Evolutionary conservation across 2,888 invertebrate genomes (phyloP).

Genomic region (Aphodius granarius): DNA sequence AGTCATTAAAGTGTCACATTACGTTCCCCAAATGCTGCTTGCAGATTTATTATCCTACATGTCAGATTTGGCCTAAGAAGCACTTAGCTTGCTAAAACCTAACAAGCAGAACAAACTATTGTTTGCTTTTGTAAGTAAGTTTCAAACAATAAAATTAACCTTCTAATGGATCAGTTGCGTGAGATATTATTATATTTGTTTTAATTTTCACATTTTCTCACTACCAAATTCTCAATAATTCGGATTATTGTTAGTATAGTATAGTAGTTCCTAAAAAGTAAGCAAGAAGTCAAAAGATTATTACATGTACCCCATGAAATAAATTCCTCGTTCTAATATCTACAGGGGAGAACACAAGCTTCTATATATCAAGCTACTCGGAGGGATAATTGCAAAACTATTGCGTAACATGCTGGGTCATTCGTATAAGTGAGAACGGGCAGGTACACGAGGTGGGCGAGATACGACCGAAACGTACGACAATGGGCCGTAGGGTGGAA

Average conservation of each 20-base stretch:
- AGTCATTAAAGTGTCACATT: slow-evolving; percentile 28
- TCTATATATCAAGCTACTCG: not conserved
- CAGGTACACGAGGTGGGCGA: slow-evolving; percentile 27
- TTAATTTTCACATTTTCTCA: too few relatives aligned
- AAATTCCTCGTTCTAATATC: not conserved
- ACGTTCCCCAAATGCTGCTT: not conserved
- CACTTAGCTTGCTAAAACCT: not conserved
- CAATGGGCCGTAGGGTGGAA: slow-evolving; percentile 22
- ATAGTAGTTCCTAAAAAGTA: too few relatives aligned
- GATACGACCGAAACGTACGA: not conserved
- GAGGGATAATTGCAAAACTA: slow-evolving; percentile 55
- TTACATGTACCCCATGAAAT: not conserved
- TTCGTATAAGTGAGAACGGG: slow-evolving; percentile 37
- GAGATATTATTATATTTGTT: too few relatives aligned
- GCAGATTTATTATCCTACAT: not conserved
- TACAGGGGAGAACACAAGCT: not conserved
- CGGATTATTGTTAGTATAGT: too few relatives aligned
- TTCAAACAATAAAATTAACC: too few relatives aligned
- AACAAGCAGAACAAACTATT: too few relatives aligned
- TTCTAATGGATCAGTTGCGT: too few relatives aligned
- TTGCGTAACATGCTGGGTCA: slow-evolving; percentile 54
- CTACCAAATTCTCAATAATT: too few relatives aligned
- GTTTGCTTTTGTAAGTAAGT: too few relatives aligned
- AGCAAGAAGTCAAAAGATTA: not conserved
- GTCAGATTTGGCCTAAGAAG: not conserved